A percentile compares a stretch with the other conserved stretches of the same genome.
Evolutionary conservation across 2,888 invertebrate genomes (phyloP).

Genomic region (Dascillus cervinus): DNA sequence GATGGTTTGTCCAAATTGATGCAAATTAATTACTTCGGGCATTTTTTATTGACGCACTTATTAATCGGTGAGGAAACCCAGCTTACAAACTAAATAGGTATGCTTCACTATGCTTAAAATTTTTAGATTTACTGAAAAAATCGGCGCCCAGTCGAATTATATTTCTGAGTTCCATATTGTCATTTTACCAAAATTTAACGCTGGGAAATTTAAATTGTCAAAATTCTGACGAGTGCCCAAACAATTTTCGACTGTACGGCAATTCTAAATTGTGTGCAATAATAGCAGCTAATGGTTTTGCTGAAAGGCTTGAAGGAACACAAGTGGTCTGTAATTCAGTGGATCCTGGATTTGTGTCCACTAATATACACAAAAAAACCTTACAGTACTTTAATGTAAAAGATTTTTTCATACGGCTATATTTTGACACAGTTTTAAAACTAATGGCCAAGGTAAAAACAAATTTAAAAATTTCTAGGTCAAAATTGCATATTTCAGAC

Average conservation of each 20-base stretch:
- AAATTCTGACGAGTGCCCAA: background rate
- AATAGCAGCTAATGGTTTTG: conserved; percentile 34
- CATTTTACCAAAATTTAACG: conserved; percentile 15
- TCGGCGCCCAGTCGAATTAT: conserved; percentile 24
- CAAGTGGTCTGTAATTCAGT: conserved; percentile 35
- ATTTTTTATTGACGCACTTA: conserved; percentile 37
- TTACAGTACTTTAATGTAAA: too few relatives aligned
- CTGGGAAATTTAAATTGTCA: conserved; percentile 15
- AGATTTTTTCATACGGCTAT: too few relatives aligned
- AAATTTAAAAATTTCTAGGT: too few relatives aligned
- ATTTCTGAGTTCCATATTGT: conserved; percentile 24
- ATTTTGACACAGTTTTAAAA: too few relatives aligned
- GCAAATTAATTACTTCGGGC: conserved; percentile 57
- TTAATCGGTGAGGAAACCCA: conserved; percentile 8
- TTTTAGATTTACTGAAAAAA: conserved; percentile 46
- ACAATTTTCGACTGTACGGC: conserved; percentile 20
- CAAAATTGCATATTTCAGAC: too few relatives aligned
- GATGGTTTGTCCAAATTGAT: conserved; percentile 55
- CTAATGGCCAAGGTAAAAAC: too few relatives aligned
- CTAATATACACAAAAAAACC: conserved; percentile 9
- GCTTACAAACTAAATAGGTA: too few relatives aligned
- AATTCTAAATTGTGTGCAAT: conserved; percentile 37
- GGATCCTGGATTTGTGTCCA: conserved; percentile 35
- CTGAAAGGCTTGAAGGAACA: conserved; percentile 27
- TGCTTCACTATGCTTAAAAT: too few relatives aligned